These are phyloP conservation scores for Drosophila miranda DNA, from an alignment of 1,140 invertebrate species.

Conservation along the genomic window DNA sequence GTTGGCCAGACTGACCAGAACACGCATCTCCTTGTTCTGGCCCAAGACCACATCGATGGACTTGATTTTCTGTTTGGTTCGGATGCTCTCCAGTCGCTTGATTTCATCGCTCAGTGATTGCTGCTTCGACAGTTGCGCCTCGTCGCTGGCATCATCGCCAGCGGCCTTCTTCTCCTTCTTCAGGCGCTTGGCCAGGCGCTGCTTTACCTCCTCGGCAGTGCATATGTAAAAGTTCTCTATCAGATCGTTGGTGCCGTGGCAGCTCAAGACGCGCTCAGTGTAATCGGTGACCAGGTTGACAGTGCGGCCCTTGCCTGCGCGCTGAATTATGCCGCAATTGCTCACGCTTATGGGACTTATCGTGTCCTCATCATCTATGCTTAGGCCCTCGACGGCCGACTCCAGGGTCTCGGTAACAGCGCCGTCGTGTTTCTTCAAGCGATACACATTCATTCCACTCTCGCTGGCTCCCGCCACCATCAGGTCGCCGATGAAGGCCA, in stretches of 20 bases:
- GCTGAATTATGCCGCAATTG: conserved; percentile 89
- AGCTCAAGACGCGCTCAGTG: conserved; percentile 88
- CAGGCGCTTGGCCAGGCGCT: conserved; percentile 88
- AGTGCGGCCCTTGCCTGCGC: conserved; percentile 89
- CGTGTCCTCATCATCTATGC: conserved; percentile 75
- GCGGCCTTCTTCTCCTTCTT: conserved; percentile 87
- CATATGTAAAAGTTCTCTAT: conserved; percentile 94
- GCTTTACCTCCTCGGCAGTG: conserved; percentile 88
- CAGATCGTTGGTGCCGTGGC: conserved; percentile 91
- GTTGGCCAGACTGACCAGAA: conserved; percentile 86
- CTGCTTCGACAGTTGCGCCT: conserved; percentile 64
- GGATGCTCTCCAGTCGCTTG: conserved; percentile 86
- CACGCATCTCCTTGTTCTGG: conserved; percentile 86
- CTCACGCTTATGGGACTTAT: conserved; percentile 87
- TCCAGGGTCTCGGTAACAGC: conserved; percentile 83
- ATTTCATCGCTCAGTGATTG: conserved; percentile 88
- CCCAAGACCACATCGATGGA: conserved; percentile 87
- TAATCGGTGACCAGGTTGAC: conserved; percentile 86
- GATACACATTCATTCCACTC: conserved; percentile 93
- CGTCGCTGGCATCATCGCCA: conserved; percentile 24
- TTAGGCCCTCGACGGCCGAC: conserved; percentile 83
- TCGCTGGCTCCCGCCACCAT: conserved; percentile 94
- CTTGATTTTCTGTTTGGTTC: conserved; percentile 88
- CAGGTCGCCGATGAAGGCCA: conserved; percentile 90
- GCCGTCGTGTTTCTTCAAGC: conserved; percentile 84